Percentiles rank a stretch among this genome's conserved stretches.
phyloP scores from a whole-genome alignment of 2,113 vertebrate species.

The Ptyas mucosa region DNA sequence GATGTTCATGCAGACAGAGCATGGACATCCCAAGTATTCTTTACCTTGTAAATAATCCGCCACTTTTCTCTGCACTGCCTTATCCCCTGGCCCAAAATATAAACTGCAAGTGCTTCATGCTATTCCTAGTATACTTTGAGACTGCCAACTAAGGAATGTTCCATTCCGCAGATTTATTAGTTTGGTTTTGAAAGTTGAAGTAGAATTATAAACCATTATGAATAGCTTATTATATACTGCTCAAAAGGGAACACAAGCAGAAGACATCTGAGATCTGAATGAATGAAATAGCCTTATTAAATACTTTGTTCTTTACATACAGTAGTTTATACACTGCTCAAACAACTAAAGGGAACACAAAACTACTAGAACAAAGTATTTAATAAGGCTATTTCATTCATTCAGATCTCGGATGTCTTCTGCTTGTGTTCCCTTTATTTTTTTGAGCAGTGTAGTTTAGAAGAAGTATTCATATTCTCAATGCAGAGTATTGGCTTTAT shows the following conservation, averaged over 20 bases:
- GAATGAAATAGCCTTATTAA: too few species aligned
- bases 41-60: neutral
- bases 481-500: neutral
- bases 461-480: neutral
- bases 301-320: too few species aligned
- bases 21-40: neutral
- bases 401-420: too few species aligned
- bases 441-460: too few species aligned
- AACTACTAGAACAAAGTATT: too few species aligned
- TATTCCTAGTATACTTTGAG: neutral
- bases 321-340: too few species aligned
- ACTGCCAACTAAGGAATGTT: neutral
- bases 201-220: neutral
- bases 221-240: neutral
- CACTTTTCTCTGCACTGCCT: neutral
- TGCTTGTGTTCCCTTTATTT: too few species aligned
- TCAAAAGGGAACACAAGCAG: too few species aligned
- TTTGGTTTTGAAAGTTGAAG: neutral
- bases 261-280: too few species aligned
- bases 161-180: neutral
- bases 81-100: neutral
- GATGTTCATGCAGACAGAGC: neutral
- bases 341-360: too few species aligned
- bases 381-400: too few species aligned
- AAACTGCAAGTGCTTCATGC: neutral